Conservation (phyloP, 2,797 vertebrate genomes). For the Percopsis omiscomaycus region DNA sequence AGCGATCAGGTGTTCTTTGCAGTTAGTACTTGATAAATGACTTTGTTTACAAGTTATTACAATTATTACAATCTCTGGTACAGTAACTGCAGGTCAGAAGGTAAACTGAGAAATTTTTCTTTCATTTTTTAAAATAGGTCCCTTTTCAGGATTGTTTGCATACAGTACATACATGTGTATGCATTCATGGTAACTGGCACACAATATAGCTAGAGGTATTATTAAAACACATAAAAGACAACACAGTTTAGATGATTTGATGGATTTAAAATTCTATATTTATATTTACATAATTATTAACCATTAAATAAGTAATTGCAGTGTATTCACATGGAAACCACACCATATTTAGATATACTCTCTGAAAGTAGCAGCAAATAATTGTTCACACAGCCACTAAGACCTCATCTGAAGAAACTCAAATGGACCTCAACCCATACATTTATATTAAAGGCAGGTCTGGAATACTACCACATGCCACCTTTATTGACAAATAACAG, state of each 20-base stretch:
- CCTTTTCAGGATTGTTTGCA: neutral
- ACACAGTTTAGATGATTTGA: neutral
- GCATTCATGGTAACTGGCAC: neutral
- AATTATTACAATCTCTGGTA: too few species aligned
- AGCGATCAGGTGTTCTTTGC: too few species aligned
- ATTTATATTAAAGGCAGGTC: constrained; percentile 39
- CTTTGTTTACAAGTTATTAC: too few species aligned
- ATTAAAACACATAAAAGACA: neutral
- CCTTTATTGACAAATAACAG: constrained; percentile 39
- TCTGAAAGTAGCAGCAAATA: constrained; percentile 28
- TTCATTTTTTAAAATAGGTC: neutral
- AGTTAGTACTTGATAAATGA: too few species aligned
- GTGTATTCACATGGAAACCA: constrained; percentile 36
- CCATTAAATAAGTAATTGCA: constrained; percentile 38
- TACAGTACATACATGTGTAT: neutral
- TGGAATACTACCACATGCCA: constrained; percentile 32
- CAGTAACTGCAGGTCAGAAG: too few species aligned
- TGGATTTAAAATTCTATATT: neutral
- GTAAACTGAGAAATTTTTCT: neutral
- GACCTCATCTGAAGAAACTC: constrained; percentile 24
- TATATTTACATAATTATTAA: constrained; percentile 5
- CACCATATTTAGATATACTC: constrained; percentile 32
- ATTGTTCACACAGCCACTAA: constrained; percentile 29
- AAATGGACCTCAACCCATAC: constrained; percentile 13
- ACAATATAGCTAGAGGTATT: neutral